Evolutionary conservation across 2,888 invertebrate species (phyloP).

Genomic region (Erebia palarica): DNA sequence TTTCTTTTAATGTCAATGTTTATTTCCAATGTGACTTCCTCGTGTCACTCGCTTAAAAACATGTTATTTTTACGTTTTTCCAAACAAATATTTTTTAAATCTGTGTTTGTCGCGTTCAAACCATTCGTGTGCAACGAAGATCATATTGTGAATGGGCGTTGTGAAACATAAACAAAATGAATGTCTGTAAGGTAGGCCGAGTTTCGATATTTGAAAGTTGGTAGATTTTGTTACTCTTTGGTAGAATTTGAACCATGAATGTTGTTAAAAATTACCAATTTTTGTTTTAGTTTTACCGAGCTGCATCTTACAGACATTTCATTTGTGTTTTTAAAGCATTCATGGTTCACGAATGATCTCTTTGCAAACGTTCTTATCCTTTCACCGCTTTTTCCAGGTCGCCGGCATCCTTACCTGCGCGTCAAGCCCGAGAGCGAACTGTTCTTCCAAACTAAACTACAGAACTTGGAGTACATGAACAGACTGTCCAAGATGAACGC

Average conservation of each 20-base stretch:
- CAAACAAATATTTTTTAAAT: not conserved
- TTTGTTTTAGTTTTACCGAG: conserved; percentile 38
- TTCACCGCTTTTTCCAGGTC: not conserved
- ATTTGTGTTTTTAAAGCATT: conserved; percentile 62
- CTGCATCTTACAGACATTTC: conserved; percentile 79
- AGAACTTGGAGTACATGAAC: conserved; percentile 65
- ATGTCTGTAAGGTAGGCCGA: conserved; percentile 82
- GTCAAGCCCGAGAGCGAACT: conserved; percentile 76
- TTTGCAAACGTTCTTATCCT: not conserved
- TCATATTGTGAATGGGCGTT: conserved; percentile 79
- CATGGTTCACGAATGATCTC: conserved; percentile 67
- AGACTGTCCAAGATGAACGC: conserved; percentile 72
- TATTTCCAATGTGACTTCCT: conserved; percentile 78
- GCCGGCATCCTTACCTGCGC: conserved; percentile 58
- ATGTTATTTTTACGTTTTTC: conserved; percentile 27
- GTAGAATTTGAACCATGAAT: conserved; percentile 73
- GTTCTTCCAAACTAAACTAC: conserved; percentile 70
- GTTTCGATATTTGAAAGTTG: conserved; percentile 56
- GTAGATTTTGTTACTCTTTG: conserved; percentile 43
- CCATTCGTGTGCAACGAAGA: conserved; percentile 50
- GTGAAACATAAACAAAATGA: conserved; percentile 57
- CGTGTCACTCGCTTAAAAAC: conserved; percentile 64
- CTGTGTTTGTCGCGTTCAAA: not conserved
- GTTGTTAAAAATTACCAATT: conserved; percentile 45
- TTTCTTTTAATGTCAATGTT: conserved; percentile 62